Base-by-base conservation (phyloP, 2,888 invertebrate genomes). In the Crepidodera aurea region DNA sequence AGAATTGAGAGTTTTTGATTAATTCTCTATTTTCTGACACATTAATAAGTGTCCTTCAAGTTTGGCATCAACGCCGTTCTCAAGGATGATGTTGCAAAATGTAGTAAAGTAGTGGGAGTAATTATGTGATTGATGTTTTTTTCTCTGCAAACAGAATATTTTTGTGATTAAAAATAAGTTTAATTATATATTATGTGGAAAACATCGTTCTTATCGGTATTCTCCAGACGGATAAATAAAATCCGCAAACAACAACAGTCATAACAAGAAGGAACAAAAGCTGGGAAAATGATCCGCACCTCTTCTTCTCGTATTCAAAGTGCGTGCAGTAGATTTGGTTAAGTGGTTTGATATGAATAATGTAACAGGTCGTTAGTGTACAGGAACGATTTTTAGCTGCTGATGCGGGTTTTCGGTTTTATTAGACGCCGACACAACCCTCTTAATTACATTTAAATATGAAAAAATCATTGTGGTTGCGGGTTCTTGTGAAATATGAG, bases 341-440 rank as follows among this genome's bases (percentile, higher is more conserved):
- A 75, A 75, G 76, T 75, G 73, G 71, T 71, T 66, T 66, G 73
- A 72, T 75, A 75, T 75, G 75, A 75, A 76, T 76, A 76, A 76
- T 75, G 75, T 74, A 76, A 75, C 71, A 76, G 74, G 75, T 75
- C 73, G 75, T 75, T 75, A 74, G 75, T 73, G 74, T 69, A 74
- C 63, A 68, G 67, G 65, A 73, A 73, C 73, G 73, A 73, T 73
- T 74, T 72, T 73, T 66, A 65, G 64, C 64, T 62, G 61, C 48
- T 15, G 40, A 18, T 40, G 13, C 3, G 19, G 66, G 70, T 71
- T 68, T 69, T 65, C 65, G 56, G 57, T 51, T 50, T 62, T 58
- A 53, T 60, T 56, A 65, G 60, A 60, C 44, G 62, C 50, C 50
- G 65, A 22, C 22, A 40, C 29, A 46, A 64, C 66, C 68, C 71